Evolutionary conservation across 1,140 invertebrate species (phyloP), one percentile per base, ranked within the genome.

Genomic region (Eupristina koningsbergeri): DNA sequence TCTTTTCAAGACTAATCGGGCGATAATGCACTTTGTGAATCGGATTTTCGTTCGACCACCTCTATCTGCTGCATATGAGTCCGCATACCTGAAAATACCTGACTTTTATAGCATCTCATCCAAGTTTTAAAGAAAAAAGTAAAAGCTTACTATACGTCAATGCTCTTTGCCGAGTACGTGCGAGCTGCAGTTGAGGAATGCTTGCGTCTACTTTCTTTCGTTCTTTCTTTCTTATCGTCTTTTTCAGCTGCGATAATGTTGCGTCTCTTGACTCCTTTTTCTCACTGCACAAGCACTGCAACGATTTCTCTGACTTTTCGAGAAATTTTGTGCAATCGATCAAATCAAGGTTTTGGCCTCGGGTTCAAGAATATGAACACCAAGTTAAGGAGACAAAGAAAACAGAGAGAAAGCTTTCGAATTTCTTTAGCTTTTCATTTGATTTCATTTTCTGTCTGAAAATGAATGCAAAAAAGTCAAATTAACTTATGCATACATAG

Each of bases 111-210:
- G 41, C 31, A 61, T 36, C 58, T 47, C 29, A 31, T 63, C 17
- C 9, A 45, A 29, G n/a, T 5, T 29, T 36, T n/a, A 22, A 19
- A 75, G 67, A 75, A 53, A 82, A 80, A 79, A 47, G 36, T 53
- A 31, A 29, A 71, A n/a, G 45, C 81, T 29, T 0, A 3, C 73
- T 83, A 85, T 86, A 83, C 84, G 81, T 86, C 86, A 86, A 87
- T 86, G 79, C 83, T 81, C 47, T 50, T 45, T 45, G 73, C 84
- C 86, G 86, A 86, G 83, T 86, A 61, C 79, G 86, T 87, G 83
- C 83, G 85, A 87, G 75, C 85, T 88, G 45, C 6, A 78, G 22
- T 29, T 9, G 19, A 29, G 17, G 31, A 73, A 45, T 9, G 19
- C n/a, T 76, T 73, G 69, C 45, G 69, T 26, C 19, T 58, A 58